Evolutionary conservation across 1,140 invertebrate genomes (phyloP), one percentile per base, ranked within the genome.

Genomic region (Charaxes varanes): DNA sequence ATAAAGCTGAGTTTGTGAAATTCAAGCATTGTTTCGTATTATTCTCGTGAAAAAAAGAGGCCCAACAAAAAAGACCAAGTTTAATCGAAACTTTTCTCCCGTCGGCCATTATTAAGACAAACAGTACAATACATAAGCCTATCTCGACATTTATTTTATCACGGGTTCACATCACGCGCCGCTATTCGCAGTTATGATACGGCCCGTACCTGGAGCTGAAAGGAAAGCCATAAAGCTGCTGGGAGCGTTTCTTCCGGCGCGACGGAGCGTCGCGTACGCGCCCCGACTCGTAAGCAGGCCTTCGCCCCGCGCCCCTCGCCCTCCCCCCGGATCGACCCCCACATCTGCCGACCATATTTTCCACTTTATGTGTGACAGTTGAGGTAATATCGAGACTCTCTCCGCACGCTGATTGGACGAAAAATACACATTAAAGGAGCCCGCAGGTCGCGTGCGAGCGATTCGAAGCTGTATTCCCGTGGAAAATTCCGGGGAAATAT

Each of bases 321-420:
- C 42, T 43, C 41, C 40, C 53, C 36, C 47, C 55, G 37, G 32
- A 36, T 22, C 37, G 38, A 60, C 66, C 68, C 65, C 68, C 63
- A 76, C 78, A 84, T 82, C 84, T 81, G 73, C 74, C 77, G 81
- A 85, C 83, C 83, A 85, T 85, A 85, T 85, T 85, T 85, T 84
- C 81, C 84, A 85, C 84, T 85, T 85, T 85, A 85, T 85, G 81
- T 85, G 84, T 85, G 84, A 85, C 84, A 85, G 84, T 84, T 85
- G 84, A 85, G 81, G 84, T 85, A 85, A 85, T 85, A 85, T 85
- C 82, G 81, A 82, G 80, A 81, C 69, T 80, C 74, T 76, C 67
- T 69, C 80, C 79, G 77, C 63, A 76, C 77, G 78, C 77, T 84
- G 81, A 85, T 85, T 85, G 84, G 84, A 83, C 81, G 84, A 84